phyloP scores from a whole-genome alignment of 2,888 invertebrate species.

The Drosophila longiperda region DNA sequence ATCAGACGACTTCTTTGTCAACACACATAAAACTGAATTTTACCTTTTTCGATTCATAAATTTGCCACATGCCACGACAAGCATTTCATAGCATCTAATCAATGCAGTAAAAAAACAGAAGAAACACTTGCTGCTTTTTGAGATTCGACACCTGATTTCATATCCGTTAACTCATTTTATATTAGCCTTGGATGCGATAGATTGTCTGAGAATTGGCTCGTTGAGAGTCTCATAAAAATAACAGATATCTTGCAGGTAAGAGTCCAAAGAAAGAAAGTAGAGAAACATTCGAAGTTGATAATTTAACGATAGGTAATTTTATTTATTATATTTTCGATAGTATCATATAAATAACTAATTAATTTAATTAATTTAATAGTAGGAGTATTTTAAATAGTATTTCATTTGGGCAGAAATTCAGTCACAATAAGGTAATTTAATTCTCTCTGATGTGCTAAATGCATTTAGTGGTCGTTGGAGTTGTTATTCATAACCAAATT shows the following conservation, averaged over 20 bases:
- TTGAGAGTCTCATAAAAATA: background rate
- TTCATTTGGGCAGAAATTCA: background rate
- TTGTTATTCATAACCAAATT: background rate
- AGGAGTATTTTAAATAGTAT: too few species aligned
- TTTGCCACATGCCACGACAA: background rate
- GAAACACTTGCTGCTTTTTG: background rate
- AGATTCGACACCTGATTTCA: background rate
- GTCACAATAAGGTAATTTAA: background rate
- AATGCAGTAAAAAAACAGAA: background rate
- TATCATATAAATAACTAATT: background rate
- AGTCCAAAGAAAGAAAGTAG: background rate
- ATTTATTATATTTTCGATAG: background rate
- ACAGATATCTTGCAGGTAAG: background rate
- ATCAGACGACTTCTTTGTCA: conserved; percentile 13
- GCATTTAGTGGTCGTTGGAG: background rate
- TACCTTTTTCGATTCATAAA: background rate
- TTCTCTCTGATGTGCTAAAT: background rate
- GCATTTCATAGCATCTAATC: background rate
- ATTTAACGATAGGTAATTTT: background rate
- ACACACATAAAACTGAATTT: conserved; percentile 7
- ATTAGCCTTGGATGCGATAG: background rate
- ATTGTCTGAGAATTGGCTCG: background rate
- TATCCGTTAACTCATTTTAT: background rate
- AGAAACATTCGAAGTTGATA: background rate
- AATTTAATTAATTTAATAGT: too few species aligned